Evolutionary conservation across 1,140 invertebrate genomes (phyloP), one percentile per base, ranked within the genome.

Genomic region (Lordiphosa mommai): DNA sequence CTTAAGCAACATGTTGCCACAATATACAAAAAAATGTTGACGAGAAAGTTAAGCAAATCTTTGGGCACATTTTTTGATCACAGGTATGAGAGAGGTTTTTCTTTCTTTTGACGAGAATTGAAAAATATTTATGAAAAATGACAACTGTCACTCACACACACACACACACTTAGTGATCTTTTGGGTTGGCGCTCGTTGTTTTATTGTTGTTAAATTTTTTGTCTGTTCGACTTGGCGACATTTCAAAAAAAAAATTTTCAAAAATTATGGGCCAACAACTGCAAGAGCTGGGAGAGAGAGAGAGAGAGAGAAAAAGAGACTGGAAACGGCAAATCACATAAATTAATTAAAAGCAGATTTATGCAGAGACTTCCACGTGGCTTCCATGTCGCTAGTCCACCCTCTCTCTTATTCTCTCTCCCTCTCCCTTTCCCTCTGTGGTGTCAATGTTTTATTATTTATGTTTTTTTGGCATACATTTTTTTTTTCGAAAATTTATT

Each of bases 71-170:
- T 16, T 12, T 7, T n/a, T n/a, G n/a, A n/a, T n/a, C 1, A 8
- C 8, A n/a, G 8, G 36, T 46, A 37, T 57, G 49, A 10, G n/a
- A 43, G 7, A 12, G 6, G 1, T 7, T 47, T 47, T 47, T 30
- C 14, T 10, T 27, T 34, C 27, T 16, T 20, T 34, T 58, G 38
- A 8, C 43, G 8, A n/a, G 4, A 43, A 79, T 79, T 53, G 52
- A 37, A 68, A 69, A 61, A 67, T 82, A 71, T 80, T 76, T 80
- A 67, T 71, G 71, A 82, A 82, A 76, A 84, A 82, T 80, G 71
- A 80, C 77, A 80, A 80, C 68, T 69, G 69, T 65, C 69, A 52
- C 30, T 52, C 27, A 36, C 20, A 49, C 44, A 51, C 17, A 67
- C 55, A 57, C 40, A 32, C 47, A 46, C 32, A 38, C 32, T 40